Conservation (phyloP, 2,888 invertebrate genomes). For the Volucella inflata region DNA sequence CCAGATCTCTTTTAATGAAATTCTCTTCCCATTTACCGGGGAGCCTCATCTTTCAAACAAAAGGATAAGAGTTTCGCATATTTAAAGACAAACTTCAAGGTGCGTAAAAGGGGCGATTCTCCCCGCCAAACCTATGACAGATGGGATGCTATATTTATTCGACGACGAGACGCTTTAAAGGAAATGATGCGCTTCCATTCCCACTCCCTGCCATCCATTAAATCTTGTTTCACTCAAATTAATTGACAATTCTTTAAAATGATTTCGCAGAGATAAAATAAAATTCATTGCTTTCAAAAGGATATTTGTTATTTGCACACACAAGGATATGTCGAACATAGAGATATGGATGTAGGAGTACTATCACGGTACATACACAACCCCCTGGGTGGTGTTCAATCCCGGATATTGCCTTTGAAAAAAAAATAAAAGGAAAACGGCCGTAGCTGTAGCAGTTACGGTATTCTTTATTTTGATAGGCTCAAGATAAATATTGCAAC, state of each 20-base stretch:
- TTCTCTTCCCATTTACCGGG: neutral
- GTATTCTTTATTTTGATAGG: constrained; percentile 40
- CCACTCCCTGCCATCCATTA: constrained; percentile 4
- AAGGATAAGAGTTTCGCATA: constrained; percentile 13
- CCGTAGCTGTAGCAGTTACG: neutral
- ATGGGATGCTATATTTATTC: constrained; percentile 42
- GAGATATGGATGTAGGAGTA: neutral
- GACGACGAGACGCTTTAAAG: neutral
- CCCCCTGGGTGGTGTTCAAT: constrained; percentile 12
- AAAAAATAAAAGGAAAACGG: constrained; percentile 16
- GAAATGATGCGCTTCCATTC: neutral
- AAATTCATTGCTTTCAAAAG: constrained; percentile 40
- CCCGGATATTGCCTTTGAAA: constrained; percentile 12
- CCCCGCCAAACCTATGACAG: constrained; percentile 42
- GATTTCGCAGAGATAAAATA: constrained; percentile 32
- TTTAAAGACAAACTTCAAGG: neutral
- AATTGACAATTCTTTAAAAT: constrained; percentile 51
- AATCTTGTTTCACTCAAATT: constrained; percentile 53
- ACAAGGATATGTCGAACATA: constrained; percentile 32
- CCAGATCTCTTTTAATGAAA: constrained; percentile 13
- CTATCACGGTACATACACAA: neutral
- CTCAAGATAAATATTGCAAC: constrained; percentile 46
- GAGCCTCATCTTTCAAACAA: neutral
- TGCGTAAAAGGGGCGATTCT: constrained; percentile 18
- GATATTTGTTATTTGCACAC: constrained; percentile 45